These are phyloP conservation scores for Chloroceryle amazona DNA, from an alignment of 2,797 vertebrate species.

Conservation along the genomic window DNA sequence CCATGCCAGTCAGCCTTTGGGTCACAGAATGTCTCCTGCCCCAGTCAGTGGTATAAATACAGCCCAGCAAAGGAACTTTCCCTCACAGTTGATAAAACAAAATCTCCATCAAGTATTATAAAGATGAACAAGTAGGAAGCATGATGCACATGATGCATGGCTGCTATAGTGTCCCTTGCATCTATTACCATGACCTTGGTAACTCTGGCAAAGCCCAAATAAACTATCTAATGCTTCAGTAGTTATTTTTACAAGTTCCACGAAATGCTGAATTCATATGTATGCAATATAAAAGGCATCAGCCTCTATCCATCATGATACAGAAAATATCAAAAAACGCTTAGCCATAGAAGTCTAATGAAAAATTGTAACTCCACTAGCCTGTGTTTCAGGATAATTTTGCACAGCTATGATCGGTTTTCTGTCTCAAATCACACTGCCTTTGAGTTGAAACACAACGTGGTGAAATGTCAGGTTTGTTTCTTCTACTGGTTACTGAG, in stretches of 20 bases:
- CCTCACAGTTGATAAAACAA: neutral
- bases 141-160: neutral
- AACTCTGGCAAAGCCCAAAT: neutral
- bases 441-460: neutral
- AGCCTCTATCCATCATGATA: neutral
- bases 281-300: neutral
- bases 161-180: neutral
- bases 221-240: neutral
- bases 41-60: neutral
- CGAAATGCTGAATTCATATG: neutral
- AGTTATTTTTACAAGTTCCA: neutral
- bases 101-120: neutral
- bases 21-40: neutral
- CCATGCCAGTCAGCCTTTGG: neutral
- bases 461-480: neutral
- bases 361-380: neutral
- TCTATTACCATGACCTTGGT: neutral
- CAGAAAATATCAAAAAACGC: neutral
- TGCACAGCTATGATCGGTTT: neutral
- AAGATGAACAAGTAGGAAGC: neutral
- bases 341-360: neutral
- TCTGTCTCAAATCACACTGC: neutral
- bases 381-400: neutral
- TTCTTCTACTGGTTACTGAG: neutral
- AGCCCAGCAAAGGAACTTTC: neutral